Base-by-base conservation (phyloP, 2,888 invertebrate genomes). In the Sphaeridia pumilis region DNA sequence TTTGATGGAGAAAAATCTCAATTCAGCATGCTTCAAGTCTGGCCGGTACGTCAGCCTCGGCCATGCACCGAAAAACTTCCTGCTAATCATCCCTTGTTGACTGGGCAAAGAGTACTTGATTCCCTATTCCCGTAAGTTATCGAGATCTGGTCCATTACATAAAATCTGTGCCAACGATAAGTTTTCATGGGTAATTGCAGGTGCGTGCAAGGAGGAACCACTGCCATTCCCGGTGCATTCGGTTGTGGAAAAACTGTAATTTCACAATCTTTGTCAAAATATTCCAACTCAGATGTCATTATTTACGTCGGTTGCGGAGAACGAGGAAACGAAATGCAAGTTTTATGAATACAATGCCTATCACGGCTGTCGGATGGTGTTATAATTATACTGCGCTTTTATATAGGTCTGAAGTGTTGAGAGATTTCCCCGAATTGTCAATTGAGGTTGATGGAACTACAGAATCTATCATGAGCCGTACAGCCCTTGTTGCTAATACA, bases 231-330 rank as follows among this genome's bases (percentile, higher is more conserved):
- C 67, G 97, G 98, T 55, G 98, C 98, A 69, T 98, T 99, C 76
- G 98, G 98, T 73, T 99, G 98, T 74, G 98, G 98, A 67, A 99
- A 99, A 78, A 99, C 98, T 72, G 98, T 99, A 69, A 98, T 99
- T 75, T 98, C 97, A 4, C 98, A 98, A 75, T 90, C 98, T 2
- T 77, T 99, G 57, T 98, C 97, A 68, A 99, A 99, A 74, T 99
- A 93, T 75, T 97, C 95, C 70, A 99, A 99, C 78, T 95, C 94
- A 51, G 97, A 99, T 73, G 93, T 97, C 69, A 99, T 99, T 73
- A 75, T 99, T 68, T 99, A 99, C 76, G 98, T 99, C 60, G 98
- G 98, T 56, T 99, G 98, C 74, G 98, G 98, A 54, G 98, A 99
- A 77, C 84, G 98, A 76, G 98, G 87, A 76, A 99, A 99, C 76